These are phyloP conservation scores for Gnathonemus echidnorhynchus DNA, from an alignment of 2,113 vertebrate species.

Conservation along the genomic window DNA sequence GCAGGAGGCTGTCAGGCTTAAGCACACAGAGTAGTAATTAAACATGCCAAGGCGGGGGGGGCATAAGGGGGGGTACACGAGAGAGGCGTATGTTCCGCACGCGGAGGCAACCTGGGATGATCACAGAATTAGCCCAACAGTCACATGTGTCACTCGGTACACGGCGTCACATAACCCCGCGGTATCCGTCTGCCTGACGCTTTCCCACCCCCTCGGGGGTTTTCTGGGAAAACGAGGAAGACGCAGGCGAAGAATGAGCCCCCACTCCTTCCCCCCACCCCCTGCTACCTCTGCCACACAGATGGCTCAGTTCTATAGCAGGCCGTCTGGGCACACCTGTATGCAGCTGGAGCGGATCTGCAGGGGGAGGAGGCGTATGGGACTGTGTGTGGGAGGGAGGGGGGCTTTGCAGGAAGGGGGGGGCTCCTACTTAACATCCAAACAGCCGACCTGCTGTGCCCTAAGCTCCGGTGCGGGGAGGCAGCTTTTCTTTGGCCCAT, in stretches of 20 bases:
- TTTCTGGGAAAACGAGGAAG: background rate
- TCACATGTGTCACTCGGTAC: background rate
- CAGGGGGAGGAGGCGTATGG: background rate
- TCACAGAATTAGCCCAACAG: background rate
- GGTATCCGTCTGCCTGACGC: background rate
- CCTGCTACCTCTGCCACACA: background rate
- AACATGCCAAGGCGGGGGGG: background rate
- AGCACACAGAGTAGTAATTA: slow-evolving; percentile 1
- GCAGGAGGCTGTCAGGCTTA: background rate
- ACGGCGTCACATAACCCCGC: background rate
- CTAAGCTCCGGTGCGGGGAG: background rate
- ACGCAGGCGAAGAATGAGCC: slow-evolving; percentile 3
- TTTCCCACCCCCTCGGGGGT: background rate
- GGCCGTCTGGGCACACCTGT: slow-evolving; percentile 3
- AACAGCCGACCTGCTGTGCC: slow-evolving; percentile 5
- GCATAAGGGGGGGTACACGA: background rate
- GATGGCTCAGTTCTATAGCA: background rate
- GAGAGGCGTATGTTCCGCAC: background rate
- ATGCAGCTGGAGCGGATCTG: slow-evolving; percentile 8
- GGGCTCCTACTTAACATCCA: slow-evolving; percentile 4
- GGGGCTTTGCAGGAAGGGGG: background rate
- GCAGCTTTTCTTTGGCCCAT: background rate
- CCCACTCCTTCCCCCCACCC: slow-evolving; percentile 17
- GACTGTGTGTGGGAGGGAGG: background rate
- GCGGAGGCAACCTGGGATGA: background rate